Percentiles rank a stretch among this genome's conserved stretches.
Evolutionary conservation across 2,113 vertebrate genomes (phyloP).

Genomic region (Oncorhynchus nerka): DNA sequence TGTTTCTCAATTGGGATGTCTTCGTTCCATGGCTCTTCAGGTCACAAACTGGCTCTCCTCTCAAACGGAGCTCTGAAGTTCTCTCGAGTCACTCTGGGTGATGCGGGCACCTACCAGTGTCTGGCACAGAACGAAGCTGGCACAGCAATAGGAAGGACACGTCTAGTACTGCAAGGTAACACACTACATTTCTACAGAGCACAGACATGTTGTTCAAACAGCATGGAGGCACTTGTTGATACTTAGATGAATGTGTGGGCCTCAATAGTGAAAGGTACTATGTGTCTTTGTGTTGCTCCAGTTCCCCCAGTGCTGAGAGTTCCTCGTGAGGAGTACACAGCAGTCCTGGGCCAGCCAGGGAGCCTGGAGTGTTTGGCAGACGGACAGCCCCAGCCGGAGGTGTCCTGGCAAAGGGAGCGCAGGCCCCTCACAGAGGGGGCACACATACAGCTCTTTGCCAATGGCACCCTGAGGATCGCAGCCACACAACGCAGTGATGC

Average conservation of each 20-base stretch:
- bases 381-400: slow-evolving; percentile 74
- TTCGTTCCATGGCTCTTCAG: slow-evolving; percentile 44
- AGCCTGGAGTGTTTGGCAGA: slow-evolving; percentile 70
- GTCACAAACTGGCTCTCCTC: slow-evolving; percentile 71
- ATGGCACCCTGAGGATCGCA: slow-evolving; percentile 71
- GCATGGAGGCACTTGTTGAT: not conserved
- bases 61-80: slow-evolving; percentile 80
- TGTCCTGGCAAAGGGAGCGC: slow-evolving; percentile 71
- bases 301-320: slow-evolving; percentile 75
- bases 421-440: slow-evolving; percentile 59
- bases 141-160: slow-evolving; percentile 72
- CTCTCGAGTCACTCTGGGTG: slow-evolving; percentile 69
- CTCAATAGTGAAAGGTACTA: not conserved
- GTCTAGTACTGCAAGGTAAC: slow-evolving; percentile 85
- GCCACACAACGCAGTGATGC: slow-evolving; percentile 68
- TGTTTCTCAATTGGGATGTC: not conserved
- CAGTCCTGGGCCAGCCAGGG: slow-evolving; percentile 65
- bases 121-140: slow-evolving; percentile 83
- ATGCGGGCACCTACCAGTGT: slow-evolving; percentile 84
- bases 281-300: slow-evolving; percentile 35
- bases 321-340: slow-evolving; percentile 63
- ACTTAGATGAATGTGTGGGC: not conserved
- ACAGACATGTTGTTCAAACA: not conserved
- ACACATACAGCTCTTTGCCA: slow-evolving; percentile 60
- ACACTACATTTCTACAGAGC: not conserved